Percentiles rank a stretch among this genome's conserved stretches.
These are phyloP conservation scores for Helicoverpa zea DNA, from an alignment of 1,140 invertebrate species.

Conservation along the genomic window DNA sequence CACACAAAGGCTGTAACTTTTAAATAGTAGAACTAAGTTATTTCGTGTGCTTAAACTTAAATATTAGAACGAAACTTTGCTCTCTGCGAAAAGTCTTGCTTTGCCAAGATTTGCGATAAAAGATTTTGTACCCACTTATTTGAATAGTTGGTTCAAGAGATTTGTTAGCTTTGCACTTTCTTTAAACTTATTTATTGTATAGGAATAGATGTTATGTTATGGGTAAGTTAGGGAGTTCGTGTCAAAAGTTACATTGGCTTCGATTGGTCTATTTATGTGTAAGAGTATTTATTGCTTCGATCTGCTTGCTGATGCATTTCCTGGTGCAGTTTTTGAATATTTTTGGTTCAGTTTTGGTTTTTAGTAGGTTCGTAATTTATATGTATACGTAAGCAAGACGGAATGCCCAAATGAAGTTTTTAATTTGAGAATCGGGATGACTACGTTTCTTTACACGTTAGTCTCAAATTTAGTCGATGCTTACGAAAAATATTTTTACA, in stretches of 20 bases:
- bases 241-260: neutral
- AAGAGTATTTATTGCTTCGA: neutral
- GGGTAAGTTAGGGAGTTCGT: neutral
- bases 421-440: no score
- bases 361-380: no score
- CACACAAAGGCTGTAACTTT: constrained; percentile 27
- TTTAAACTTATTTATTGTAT: neutral
- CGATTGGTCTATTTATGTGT: neutral
- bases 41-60: constrained; percentile 42
- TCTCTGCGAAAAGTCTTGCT: constrained; percentile 24
- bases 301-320: no score
- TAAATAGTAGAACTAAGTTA: constrained; percentile 39
- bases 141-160: constrained; percentile 13
- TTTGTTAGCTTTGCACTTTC: constrained; percentile 7
- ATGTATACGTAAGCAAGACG: no score
- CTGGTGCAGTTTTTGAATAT: no score
- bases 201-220: neutral
- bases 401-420: no score
- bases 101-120: constrained; percentile 15
- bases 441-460: no score
- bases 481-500: no score
- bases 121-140: constrained; percentile 3
- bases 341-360: no score
- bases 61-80: constrained; percentile 40
- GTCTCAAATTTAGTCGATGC: no score